Percentiles rank a stretch among this genome's conserved stretches.
Conservation (phyloP, 2,113 vertebrate genomes). For the Formicarius rufipectus region DNA sequence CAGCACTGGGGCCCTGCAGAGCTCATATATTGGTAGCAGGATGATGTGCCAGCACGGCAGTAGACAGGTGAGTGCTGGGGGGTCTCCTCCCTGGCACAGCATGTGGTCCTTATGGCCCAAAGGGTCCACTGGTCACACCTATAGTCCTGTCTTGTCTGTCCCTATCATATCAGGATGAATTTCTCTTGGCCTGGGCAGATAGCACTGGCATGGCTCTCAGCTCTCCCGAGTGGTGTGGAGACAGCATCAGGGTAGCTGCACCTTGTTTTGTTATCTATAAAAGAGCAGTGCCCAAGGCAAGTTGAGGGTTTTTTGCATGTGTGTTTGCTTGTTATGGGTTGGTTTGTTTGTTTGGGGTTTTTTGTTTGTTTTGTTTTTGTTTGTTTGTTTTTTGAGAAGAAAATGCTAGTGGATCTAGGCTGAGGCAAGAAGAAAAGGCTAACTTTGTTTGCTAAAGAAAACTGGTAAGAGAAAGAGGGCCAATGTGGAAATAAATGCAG, state of each 20-base stretch:
- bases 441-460: neutral
- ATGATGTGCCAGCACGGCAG: neutral
- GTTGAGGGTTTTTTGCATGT: too few species aligned
- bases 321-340: too few species aligned
- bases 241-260: neutral
- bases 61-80: neutral
- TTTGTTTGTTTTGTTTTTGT: too few species aligned
- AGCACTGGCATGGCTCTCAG: neutral
- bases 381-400: too few species aligned
- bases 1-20: neutral
- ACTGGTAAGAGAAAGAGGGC: neutral
- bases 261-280: neutral
- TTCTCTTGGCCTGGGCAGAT: neutral
- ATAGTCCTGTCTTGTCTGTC: accelerated
- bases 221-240: neutral
- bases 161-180: neutral
- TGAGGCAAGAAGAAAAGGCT: neutral
- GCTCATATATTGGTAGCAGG: neutral
- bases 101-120: neutral
- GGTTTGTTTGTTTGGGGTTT: too few species aligned
- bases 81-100: neutral
- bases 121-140: neutral
- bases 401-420: neutral
- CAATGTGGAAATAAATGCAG: neutral
- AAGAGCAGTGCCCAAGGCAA: neutral